Evolutionary conservation across 2,888 invertebrate species (phyloP).

Genomic region (Lycophotia porphyrea): DNA sequence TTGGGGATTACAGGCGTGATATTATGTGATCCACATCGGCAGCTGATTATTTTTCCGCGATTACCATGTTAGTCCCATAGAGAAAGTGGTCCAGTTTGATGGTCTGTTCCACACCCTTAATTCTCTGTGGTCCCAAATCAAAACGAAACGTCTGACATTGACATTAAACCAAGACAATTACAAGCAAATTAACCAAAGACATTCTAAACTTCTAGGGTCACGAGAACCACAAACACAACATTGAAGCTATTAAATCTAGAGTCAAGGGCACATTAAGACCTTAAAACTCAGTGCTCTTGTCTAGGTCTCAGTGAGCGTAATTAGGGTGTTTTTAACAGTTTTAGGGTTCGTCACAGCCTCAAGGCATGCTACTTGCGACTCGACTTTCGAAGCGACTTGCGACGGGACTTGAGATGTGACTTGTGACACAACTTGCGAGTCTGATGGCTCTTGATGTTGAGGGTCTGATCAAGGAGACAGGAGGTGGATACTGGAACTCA

Average conservation of each 20-base stretch:
- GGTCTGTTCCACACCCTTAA: too few species aligned
- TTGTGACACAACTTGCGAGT: too few species aligned
- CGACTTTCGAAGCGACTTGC: background rate
- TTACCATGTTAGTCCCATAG: too few species aligned
- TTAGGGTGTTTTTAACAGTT: background rate
- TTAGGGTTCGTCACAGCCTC: background rate
- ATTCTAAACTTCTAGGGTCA: background rate
- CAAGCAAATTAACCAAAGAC: background rate
- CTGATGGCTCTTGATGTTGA: too few species aligned
- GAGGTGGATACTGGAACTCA: too few species aligned
- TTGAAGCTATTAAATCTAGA: background rate
- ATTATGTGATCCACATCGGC: too few species aligned
- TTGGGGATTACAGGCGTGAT: too few species aligned
- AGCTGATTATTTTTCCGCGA: too few species aligned
- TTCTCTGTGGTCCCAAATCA: background rate
- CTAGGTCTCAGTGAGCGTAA: slow-evolving; percentile 8
- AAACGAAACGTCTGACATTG: background rate
- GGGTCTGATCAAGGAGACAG: too few species aligned
- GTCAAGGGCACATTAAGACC: slow-evolving; percentile 3
- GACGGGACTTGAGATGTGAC: too few species aligned
- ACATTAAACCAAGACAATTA: background rate
- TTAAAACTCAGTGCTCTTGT: slow-evolving; percentile 1
- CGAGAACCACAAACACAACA: background rate
- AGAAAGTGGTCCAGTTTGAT: too few species aligned
- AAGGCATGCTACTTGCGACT: background rate